Percentiles rank a stretch among this genome's conserved stretches.
Conservation (phyloP, 37 sponge, comb jelly and placozoan genomes). For the Hormiphora californensis region DNA sequence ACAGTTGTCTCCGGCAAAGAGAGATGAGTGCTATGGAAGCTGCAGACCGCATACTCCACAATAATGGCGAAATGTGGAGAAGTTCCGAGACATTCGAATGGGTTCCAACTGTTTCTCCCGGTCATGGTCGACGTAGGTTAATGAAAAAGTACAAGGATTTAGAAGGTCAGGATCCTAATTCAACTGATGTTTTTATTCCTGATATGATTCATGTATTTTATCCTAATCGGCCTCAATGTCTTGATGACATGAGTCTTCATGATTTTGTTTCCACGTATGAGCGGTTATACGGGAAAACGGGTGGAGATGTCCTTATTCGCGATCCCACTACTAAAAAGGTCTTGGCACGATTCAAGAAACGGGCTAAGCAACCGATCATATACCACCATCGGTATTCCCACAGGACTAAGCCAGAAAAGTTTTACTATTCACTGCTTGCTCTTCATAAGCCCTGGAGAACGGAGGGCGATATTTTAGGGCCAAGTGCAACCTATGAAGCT, state of each 20-base stretch:
- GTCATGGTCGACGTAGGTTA: background rate
- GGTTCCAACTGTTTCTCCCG: background rate
- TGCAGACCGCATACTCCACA: background rate
- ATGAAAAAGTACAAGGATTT: background rate
- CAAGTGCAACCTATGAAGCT: background rate
- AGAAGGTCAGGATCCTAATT: background rate
- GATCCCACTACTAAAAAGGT: too few species aligned
- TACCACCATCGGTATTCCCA: background rate
- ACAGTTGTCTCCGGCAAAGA: background rate
- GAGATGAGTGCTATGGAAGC: slow-evolving; percentile 16
- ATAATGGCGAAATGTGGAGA: background rate
- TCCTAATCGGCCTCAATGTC: background rate
- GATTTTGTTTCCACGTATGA: slow-evolving; percentile 1
- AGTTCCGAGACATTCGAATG: background rate
- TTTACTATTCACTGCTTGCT: background rate
- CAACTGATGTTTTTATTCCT: background rate
- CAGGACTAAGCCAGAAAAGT: background rate
- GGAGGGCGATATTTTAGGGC: background rate
- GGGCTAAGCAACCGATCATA: background rate
- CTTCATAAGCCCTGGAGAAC: background rate
- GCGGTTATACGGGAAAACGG: background rate
- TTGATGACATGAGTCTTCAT: background rate
- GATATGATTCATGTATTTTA: slow-evolving; percentile 4
- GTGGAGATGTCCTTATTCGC: background rate
- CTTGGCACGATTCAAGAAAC: background rate